Base-by-base conservation (phyloP, 2,113 vertebrate species). In the Laticauda laticaudata region DNA sequence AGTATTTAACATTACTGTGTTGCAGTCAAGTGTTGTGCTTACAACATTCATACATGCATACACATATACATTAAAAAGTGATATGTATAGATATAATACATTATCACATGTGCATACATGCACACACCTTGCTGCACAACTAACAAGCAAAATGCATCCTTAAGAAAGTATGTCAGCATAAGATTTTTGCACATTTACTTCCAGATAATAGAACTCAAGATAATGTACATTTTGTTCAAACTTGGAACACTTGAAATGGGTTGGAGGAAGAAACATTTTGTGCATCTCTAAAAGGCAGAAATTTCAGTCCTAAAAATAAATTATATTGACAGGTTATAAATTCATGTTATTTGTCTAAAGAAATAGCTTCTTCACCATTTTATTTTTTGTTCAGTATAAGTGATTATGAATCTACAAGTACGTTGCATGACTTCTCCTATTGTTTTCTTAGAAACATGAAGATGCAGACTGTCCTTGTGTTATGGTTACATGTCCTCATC, bases 401-500 rank as follows among this genome's bases (percentile, higher is more conserved):
- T 54, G 15, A 51, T 81, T 54, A 59, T 43, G 21, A 14, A 91
- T 92, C 94, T 93, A 55, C 29, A 34, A 92, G 5, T 5, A 57
- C 95, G 61, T 95, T 94, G 90, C 94, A 90, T 93, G 20, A 39
- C 34, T 91, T 94, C 95, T 94, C 95, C 94, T 96, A 86, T 91
- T 90, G 95, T 93, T 95, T 95, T 94, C 94, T 23, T 97, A 99
- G 99, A 99, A 99, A 98, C 99, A 99, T 69, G 99, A 99, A 97
- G 99, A 99, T 94, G 98, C 98, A 0, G 98, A 99, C 90, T 99
- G 99, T 97, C 99, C 99, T 0, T 98, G 98, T 11, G 99, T 99
- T 94, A 98, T 98, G 29, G 99, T 99, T 92, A 97, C 98, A 26
- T 99, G 99, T 96, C 99, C 99, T 29, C 99, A 99, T 97, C 99